Percentiles rank a stretch among this genome's conserved stretches.
Evolutionary conservation across 1,140 invertebrate species (phyloP).

Genomic region (Drosophila gunungcola): DNA sequence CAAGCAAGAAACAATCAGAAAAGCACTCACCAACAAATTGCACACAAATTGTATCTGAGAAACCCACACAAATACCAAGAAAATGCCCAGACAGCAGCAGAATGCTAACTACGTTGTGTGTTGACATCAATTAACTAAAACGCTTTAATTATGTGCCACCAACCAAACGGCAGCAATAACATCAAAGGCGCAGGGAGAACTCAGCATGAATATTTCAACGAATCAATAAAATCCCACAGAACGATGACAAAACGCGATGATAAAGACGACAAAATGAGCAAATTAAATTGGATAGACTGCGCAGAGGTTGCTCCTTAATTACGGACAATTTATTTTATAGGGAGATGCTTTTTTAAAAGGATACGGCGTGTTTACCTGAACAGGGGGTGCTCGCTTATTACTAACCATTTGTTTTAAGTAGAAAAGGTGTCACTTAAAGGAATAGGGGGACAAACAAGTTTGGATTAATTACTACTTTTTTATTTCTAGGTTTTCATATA

Average conservation of each 20-base stretch:
- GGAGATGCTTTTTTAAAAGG: background rate
- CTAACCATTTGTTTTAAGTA: background rate
- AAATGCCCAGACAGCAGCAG: conserved; percentile 55
- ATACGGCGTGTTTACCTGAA: background rate
- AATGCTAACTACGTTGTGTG: conserved; percentile 58
- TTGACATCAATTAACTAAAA: conserved; percentile 79
- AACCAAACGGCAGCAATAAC: conserved; percentile 19
- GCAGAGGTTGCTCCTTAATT: conserved; percentile 9
- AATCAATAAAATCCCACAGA: conserved; percentile 69
- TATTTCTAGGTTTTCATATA: background rate
- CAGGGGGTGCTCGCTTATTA: background rate
- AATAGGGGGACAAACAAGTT: background rate
- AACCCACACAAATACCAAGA: conserved; percentile 5
- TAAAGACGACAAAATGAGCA: conserved; percentile 21
- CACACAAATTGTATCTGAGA: conserved; percentile 48
- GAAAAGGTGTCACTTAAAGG: background rate
- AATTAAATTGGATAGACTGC: conserved; percentile 7
- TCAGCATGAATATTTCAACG: conserved; percentile 56
- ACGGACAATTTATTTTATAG: background rate
- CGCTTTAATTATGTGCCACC: conserved; percentile 63
- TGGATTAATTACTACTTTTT: background rate
- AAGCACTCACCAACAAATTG: conserved; percentile 67
- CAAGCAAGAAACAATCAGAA: conserved; percentile 32
- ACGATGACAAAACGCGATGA: conserved; percentile 59
- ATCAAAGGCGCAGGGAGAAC: conserved; percentile 28